Base-by-base conservation (phyloP, 2,888 invertebrate genomes). In the Leptopilina drosophilae region DNA sequence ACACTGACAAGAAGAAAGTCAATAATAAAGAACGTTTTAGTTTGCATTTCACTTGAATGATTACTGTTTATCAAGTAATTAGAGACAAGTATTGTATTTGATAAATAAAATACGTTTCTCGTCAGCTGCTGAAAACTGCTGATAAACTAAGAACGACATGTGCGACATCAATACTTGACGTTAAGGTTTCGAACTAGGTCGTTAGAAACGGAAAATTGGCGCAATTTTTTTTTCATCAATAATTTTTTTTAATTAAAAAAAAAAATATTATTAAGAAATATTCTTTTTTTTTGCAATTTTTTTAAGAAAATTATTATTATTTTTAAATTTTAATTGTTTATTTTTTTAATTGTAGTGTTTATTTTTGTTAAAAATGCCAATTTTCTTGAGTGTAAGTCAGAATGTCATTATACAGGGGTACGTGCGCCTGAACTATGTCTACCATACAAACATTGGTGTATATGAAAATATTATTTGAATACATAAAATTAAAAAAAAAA, bases 61-160 rank as follows among this genome's bases (percentile, higher is more conserved):
- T 33, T 53, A 33, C 56, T n/a, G 9, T 9, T 56, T 40, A 11
- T 33, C 56, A n/a, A 73, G 73, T 56, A 56, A 73, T 56, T 73
- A 40, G 40, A 33, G 7, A 0, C 53, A 12, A 46, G 56, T 73
- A 42, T 20, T 42, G 56, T 73, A 33, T 56, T 26, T 56, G 33
- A 73, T 56, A 56, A 73, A 53, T 56, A 73, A 73, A 42, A 73
- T 73, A 56, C 26, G 33, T 73, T 56, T 56, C 73, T 33, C 26
- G 33, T 73, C 73, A 73, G n/a, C 33, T 73, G 56, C 73, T 56
- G n/a, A 56, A 73, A 56, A 73, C n/a, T n/a, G 20, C n/a, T 62
- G 73, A 56, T 40, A 73, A 56, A 53, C 49, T 5, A 56, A 73
- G 12, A n/a, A 7, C 73, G 73, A 73, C 56, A 8, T n/a, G 5